Base-by-base conservation (phyloP, 2,797 vertebrate species). In the Chrysocyon brachyurus region DNA sequence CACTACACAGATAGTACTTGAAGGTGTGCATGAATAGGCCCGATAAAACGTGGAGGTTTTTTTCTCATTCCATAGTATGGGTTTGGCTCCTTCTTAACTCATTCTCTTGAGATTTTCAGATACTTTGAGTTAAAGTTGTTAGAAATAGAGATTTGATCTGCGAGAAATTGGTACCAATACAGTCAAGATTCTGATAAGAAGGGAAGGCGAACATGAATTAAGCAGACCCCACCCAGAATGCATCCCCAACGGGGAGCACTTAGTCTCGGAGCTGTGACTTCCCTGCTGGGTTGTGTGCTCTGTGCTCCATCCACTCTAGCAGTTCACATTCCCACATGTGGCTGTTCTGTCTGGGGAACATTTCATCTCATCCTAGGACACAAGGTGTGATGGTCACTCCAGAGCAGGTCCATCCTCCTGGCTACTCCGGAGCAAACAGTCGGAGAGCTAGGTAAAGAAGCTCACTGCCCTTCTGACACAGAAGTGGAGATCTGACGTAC, bases 191-290 rank as follows among this genome's bases (percentile, higher is more conserved):
- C 7, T 21, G 31, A 54, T 26, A 28, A n/a, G 21, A 75, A 68
- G 26, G 36, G 12, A 49, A 83, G 17, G 36, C 5, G 40, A 2
- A 33, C 12, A 28, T 36, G 16, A 46, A 46, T 12, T 8, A 21
- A 84, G 15, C 21, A 54, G 24, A 12, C 3, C 16, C 4, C 10
- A 9, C 6, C 12, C 7, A 59, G 12, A 75, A n/a, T 1, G 10
- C 3, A 2, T n/a, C 26, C 33, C 16, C 2, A 31, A 54, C 0
- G 8, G 70, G 54, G 15, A 3, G 0, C 9, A 17, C 3, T 2
- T 12, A 10, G 46, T 5, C 4, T 36, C 6, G 26, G 21, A 1
- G 16, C 46, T 0, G 31, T 21, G 24, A 17, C 24, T 33, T 24
- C 26, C 16, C 9, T 66, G 12, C 2, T 5, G 40, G 14, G 4